Conservation (phyloP, 2,888 invertebrate species). For the Ennomos erosarius region DNA sequence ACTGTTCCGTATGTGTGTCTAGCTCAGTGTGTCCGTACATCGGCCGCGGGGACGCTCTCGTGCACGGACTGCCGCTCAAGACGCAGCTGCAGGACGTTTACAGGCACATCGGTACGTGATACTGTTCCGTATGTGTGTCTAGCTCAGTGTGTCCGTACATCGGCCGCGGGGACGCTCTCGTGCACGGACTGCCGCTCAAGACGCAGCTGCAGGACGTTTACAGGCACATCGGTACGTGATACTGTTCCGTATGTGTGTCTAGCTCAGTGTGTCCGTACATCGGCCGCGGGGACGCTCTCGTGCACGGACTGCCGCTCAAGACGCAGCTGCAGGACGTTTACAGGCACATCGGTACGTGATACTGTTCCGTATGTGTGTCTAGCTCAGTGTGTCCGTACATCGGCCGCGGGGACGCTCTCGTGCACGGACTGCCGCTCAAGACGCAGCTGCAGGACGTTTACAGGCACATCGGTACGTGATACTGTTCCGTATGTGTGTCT, state of each 20-base stretch:
- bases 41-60: constrained; percentile 59
- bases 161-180: constrained; percentile 59
- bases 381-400: constrained; percentile 67
- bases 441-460: constrained; percentile 85
- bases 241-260: no score
- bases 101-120: constrained; percentile 79
- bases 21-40: constrained; percentile 67
- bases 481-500: no score
- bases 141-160: constrained; percentile 67
- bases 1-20: no score
- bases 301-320: constrained; percentile 84
- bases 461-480: constrained; percentile 79
- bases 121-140: no score
- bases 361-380: no score
- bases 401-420: constrained; percentile 59
- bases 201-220: constrained; percentile 85
- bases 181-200: constrained; percentile 84
- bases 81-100: constrained; percentile 85
- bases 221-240: constrained; percentile 79
- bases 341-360: constrained; percentile 79
- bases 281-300: constrained; percentile 59
- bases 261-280: constrained; percentile 67
- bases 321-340: constrained; percentile 85
- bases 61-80: constrained; percentile 84
- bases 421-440: constrained; percentile 84